phyloP scores from a whole-genome alignment of 1,140 invertebrate species.

The Lepidurus packardi region DNA sequence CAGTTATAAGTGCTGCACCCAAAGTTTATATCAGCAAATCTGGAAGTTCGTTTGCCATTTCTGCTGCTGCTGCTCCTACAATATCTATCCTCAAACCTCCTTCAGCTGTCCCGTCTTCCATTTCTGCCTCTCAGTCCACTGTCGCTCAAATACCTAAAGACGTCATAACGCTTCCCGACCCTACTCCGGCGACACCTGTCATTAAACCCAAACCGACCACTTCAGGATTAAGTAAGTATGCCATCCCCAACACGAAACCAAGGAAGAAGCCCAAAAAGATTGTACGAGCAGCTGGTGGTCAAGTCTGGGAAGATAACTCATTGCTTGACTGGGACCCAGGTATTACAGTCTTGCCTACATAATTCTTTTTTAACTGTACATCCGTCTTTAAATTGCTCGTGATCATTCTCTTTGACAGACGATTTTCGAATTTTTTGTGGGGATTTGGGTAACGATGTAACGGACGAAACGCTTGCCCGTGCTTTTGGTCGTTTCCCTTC shows the following conservation, averaged over 20 bases:
- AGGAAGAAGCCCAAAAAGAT: conserved; percentile 68
- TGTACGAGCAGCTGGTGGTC: conserved; percentile 82
- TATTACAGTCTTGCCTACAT: conserved; percentile 41
- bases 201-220: conserved; percentile 27
- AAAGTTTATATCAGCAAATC: conserved; percentile 35
- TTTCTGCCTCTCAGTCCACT: conserved; percentile 22
- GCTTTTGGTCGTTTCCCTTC: conserved; percentile 94
- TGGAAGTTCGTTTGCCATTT: conserved; percentile 33
- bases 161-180: conserved; percentile 43
- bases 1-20: conserved; percentile 29
- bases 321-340: conserved; percentile 85
- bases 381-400: background rate
- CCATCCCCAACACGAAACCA: conserved; percentile 44
- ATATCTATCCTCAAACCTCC: conserved; percentile 5
- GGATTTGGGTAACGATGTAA: conserved; percentile 98
- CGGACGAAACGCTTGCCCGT: conserved; percentile 86
- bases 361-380: conserved; percentile 19
- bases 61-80: conserved; percentile 34
- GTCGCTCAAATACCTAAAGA: conserved; percentile 40
- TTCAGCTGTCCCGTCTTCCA: background rate
- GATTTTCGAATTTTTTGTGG: conserved; percentile 98
- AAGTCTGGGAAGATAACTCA: conserved; percentile 88
- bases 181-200: conserved; percentile 50
- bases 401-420: conserved; percentile 53
- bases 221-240: conserved; percentile 39